Conservation (phyloP, 2,888 invertebrate genomes). For the Amblyjoppa fuscipennis region DNA sequence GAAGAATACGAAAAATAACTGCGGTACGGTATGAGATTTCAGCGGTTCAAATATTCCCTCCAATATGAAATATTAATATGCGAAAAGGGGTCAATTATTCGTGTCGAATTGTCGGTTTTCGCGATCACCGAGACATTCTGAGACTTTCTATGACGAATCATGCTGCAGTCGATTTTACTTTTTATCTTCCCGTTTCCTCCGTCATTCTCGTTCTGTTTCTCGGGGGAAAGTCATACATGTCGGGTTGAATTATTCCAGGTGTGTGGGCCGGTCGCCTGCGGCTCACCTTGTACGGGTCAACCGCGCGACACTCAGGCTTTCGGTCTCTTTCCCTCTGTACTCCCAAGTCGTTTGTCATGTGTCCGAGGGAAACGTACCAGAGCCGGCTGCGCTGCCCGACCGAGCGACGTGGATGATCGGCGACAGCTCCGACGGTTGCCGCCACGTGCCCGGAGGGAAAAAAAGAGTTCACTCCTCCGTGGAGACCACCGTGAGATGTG, state of each 20-base stretch:
- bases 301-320: constrained; percentile 35
- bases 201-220: constrained; percentile 30
- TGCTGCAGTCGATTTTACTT: background rate
- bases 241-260: constrained; percentile 73
- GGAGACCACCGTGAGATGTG: background rate
- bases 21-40: background rate
- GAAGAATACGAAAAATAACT: background rate
- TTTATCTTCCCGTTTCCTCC: constrained; percentile 25
- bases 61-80: background rate
- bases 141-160: background rate
- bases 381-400: constrained; percentile 41
- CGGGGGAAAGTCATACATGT: constrained; percentile 70
- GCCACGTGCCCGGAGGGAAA: constrained; percentile 29
- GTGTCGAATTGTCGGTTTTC: background rate
- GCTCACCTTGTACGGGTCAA: constrained; percentile 61
- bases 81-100: background rate
- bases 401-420: constrained; percentile 52
- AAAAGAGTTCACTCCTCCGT: constrained; percentile 29
- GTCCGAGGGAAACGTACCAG: constrained; percentile 53
- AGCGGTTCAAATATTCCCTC: background rate
- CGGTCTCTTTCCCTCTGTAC: constrained; percentile 41
- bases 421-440: constrained; percentile 45
- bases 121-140: background rate
- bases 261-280: constrained; percentile 63
- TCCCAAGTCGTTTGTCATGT: constrained; percentile 71